Conservation (phyloP, 2,113 vertebrate genomes). For the Leucopsar rothschildi region DNA sequence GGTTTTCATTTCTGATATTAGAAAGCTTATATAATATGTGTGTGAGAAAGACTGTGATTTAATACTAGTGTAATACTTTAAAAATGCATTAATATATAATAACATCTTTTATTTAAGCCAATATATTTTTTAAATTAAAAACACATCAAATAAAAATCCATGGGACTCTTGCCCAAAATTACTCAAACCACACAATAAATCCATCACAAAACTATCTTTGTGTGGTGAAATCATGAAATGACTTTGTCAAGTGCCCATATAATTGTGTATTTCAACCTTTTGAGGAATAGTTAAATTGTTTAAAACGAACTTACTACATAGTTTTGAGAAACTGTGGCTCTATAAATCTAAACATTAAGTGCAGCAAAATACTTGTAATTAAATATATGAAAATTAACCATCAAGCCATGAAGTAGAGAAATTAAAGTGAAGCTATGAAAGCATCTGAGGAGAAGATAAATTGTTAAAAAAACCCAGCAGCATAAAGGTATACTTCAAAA, state of each 20-base stretch:
- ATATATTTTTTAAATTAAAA: constrained; percentile 35
- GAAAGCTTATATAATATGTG: background rate
- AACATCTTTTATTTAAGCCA: background rate
- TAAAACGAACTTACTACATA: background rate
- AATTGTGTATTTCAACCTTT: background rate
- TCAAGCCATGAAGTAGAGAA: background rate
- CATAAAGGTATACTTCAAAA: background rate
- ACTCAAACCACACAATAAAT: constrained; percentile 22
- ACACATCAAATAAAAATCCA: constrained; percentile 25
- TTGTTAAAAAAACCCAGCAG: background rate
- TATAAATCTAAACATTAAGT: background rate
- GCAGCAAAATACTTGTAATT: background rate
- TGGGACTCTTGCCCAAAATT: background rate
- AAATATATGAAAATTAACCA: background rate
- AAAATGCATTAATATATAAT: constrained; percentile 38
- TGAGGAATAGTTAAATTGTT: background rate
- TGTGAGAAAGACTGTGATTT: constrained; percentile 7
- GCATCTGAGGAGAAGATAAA: background rate
- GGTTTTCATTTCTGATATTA: constrained; percentile 27
- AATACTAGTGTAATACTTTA: constrained; percentile 7
- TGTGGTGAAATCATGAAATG: background rate
- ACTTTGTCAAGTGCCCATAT: background rate
- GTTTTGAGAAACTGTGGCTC: background rate
- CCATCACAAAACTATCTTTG: constrained; percentile 1
- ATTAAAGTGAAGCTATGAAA: background rate